phyloP scores from a whole-genome alignment of 2,797 vertebrate genomes.

The Taenioides sp. region DNA sequence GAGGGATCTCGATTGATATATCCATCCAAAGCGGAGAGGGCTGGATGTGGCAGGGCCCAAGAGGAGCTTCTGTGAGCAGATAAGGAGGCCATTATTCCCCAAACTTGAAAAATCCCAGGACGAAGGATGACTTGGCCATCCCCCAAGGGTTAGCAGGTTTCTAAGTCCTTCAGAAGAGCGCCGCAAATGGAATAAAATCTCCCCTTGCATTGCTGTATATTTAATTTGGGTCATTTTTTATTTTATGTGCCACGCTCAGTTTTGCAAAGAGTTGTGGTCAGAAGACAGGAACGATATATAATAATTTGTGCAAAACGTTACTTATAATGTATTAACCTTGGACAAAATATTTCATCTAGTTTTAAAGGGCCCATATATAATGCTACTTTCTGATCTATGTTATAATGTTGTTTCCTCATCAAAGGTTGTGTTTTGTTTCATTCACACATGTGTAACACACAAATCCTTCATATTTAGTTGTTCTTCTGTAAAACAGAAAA shows the following conservation, averaged over 20 bases:
- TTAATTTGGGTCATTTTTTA: neutral
- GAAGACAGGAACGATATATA: neutral
- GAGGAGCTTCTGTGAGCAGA: conserved; percentile 65
- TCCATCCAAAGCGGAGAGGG: conserved; percentile 61
- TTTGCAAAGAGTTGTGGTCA: neutral
- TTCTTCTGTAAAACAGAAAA: no score
- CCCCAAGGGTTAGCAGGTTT: conserved; percentile 52
- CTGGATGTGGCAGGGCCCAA: conserved; percentile 62
- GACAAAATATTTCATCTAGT: no score
- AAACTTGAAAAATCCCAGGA: conserved; percentile 71
- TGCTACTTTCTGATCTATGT: no score
- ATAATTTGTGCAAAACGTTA: neutral
- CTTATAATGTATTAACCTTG: neutral
- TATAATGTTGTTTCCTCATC: no score
- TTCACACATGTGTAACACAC: no score
- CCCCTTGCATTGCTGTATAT: conserved; percentile 16
- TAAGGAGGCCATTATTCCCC: conserved; percentile 71
- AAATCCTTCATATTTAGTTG: no score
- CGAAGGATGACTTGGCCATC: conserved; percentile 40
- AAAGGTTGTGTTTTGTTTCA: no score
- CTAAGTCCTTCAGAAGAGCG: conserved; percentile 23
- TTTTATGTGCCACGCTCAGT: neutral
- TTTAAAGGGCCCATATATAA: no score
- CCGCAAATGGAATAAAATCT: conserved; percentile 5
- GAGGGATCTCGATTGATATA: conserved; percentile 69